phyloP scores from a whole-genome alignment of 2,113 vertebrate genomes.

The Channa argus region DNA sequence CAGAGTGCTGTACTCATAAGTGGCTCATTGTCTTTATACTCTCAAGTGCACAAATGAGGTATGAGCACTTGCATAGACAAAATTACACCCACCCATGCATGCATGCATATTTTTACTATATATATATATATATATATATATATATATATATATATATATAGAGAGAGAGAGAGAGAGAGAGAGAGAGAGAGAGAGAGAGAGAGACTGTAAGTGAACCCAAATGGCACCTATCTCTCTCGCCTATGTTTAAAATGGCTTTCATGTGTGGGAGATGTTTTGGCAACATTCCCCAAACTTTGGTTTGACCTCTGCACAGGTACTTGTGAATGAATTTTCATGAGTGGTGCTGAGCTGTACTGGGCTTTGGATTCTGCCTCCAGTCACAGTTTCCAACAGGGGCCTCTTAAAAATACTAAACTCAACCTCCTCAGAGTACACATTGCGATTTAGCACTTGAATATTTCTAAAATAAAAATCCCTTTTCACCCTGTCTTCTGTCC shows the following conservation, averaged over 20 bases:
- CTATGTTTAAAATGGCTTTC: conserved; percentile 65
- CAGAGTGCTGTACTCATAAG: conserved; percentile 59
- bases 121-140: no score
- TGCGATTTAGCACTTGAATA: conserved; percentile 76
- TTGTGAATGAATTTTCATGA: conserved; percentile 81
- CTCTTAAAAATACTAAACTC: conserved; percentile 77
- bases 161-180: no score
- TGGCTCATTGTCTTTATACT: conserved; percentile 61
- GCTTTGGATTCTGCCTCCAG: conserved; percentile 72
- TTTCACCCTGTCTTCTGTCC: conserved; percentile 66
- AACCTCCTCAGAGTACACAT: conserved; percentile 68
- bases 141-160: conserved; percentile 3
- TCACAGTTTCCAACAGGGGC: conserved; percentile 75
- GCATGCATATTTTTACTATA: neutral
- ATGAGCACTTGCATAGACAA: conserved; percentile 26
- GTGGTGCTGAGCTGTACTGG: conserved; percentile 40
- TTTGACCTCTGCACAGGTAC: conserved; percentile 80
- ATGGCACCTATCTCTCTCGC: conserved; percentile 53
- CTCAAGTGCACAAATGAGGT: conserved; percentile 29
- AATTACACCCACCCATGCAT: conserved; percentile 20
- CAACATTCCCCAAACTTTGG: conserved; percentile 68
- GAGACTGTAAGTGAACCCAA: conserved; percentile 64
- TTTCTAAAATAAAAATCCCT: conserved; percentile 67
- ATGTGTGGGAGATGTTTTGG: conserved; percentile 71
- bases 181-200: no score